These are phyloP conservation scores for Cerastis rubricosa DNA, from an alignment of 2,888 invertebrate species.

Conservation along the genomic window DNA sequence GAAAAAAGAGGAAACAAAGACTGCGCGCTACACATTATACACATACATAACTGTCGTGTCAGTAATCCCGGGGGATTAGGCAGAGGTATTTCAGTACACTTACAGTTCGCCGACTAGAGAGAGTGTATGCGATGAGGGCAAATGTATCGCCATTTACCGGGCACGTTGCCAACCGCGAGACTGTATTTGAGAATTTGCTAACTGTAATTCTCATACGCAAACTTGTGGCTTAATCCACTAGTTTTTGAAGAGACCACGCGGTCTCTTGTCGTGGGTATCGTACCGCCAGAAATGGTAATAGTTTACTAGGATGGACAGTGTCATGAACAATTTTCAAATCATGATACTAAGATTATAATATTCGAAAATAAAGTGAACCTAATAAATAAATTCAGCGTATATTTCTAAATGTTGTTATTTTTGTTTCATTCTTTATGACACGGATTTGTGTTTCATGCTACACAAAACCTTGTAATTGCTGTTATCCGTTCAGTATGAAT, in stretches of 20 bases:
- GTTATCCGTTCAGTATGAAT: neutral
- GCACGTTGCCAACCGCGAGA: constrained; percentile 45
- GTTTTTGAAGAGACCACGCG: neutral
- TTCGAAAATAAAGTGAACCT: neutral
- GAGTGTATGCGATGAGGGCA: constrained; percentile 51
- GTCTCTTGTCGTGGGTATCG: neutral
- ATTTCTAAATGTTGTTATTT: neutral
- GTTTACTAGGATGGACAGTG: neutral
- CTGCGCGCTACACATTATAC: constrained; percentile 26
- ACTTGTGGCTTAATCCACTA: constrained; percentile 39
- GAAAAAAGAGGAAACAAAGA: constrained; percentile 53
- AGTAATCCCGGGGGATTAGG: constrained; percentile 43
- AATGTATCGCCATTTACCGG: constrained; percentile 46
- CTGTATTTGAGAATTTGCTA: constrained; percentile 44
- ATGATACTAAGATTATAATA: neutral
- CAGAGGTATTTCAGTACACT: constrained; percentile 39
- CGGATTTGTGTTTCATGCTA: too few relatives aligned
- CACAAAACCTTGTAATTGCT: neutral
- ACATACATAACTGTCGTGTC: constrained; percentile 36
- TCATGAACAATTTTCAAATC: neutral
- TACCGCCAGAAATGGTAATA: neutral
- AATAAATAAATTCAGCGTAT: neutral
- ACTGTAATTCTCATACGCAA: constrained; percentile 37
- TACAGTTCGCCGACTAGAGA: constrained; percentile 40
- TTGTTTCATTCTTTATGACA: neutral